Conservation (phyloP, 2,888 invertebrate genomes). For the Agrotis ipsilon region DNA sequence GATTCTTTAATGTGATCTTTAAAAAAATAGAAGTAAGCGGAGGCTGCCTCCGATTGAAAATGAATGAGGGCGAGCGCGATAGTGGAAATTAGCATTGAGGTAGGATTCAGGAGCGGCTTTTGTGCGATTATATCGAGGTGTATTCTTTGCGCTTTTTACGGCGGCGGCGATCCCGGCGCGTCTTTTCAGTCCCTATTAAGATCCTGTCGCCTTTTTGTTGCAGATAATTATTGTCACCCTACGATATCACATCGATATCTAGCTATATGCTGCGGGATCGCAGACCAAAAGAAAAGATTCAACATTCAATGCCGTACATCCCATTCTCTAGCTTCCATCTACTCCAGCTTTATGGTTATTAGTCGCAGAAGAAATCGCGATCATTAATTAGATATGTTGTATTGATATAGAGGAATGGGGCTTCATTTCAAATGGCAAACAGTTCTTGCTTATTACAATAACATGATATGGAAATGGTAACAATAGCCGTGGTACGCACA, state of each 20-base stretch:
- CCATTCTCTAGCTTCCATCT: slow-evolving; percentile 30
- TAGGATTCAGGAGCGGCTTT: slow-evolving; percentile 90
- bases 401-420: slow-evolving; percentile 16
- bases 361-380: slow-evolving; percentile 25
- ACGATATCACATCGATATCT: slow-evolving; percentile 73
- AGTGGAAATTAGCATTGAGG: slow-evolving; percentile 92
- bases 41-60: slow-evolving; percentile 90
- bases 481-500: slow-evolving; percentile 39
- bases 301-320: slow-evolving; percentile 38
- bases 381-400: slow-evolving; percentile 47
- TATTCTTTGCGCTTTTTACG: slow-evolving; percentile 91
- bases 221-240: slow-evolving; percentile 86
- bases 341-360: slow-evolving; percentile 29
- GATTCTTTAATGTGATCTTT: slow-evolving; percentile 91
- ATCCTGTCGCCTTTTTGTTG: slow-evolving; percentile 87
- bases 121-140: slow-evolving; percentile 91
- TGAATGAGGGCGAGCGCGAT: slow-evolving; percentile 91
- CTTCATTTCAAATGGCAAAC: slow-evolving; percentile 13
- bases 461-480: slow-evolving; percentile 42
- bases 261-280: slow-evolving; percentile 29
- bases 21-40: slow-evolving; percentile 89
- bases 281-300: slow-evolving; percentile 39
- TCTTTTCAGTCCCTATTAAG: slow-evolving; percentile 87
- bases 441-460: slow-evolving; percentile 48
- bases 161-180: slow-evolving; percentile 82